phyloP scores from a whole-genome alignment of 2,113 vertebrate genomes.

The Chlorocebus sabaeus region DNA sequence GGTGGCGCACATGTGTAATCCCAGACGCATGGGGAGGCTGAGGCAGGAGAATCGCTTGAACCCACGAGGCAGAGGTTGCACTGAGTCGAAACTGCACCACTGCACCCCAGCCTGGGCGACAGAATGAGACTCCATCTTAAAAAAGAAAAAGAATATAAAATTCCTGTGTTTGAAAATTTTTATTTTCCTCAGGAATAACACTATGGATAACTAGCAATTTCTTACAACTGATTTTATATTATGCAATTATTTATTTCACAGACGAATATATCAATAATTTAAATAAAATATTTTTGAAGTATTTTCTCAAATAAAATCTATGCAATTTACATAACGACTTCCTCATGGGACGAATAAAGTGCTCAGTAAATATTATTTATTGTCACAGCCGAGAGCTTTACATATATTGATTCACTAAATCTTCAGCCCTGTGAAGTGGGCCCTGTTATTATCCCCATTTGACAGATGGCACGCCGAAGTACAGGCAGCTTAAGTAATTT shows the following conservation, averaged over 20 bases:
- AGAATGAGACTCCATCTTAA: too few relatives aligned
- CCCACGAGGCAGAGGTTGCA: too few relatives aligned
- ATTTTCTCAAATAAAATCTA: not conserved
- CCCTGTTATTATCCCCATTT: too few relatives aligned
- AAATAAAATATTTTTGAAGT: not conserved
- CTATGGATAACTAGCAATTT: not conserved
- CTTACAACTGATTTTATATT: not conserved
- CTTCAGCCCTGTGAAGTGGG: too few relatives aligned
- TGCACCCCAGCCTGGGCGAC: too few relatives aligned
- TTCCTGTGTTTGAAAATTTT: not conserved
- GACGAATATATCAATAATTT: not conserved
- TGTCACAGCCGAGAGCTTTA: not conserved
- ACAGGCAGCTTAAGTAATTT: not conserved
- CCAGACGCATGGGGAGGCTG: too few relatives aligned
- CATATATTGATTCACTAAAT: accelerated
- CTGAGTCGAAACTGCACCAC: too few relatives aligned
- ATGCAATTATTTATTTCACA: not conserved
- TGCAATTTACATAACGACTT: not conserved
- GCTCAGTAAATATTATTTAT: not conserved
- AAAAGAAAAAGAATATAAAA: too few relatives aligned
- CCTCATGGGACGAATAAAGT: not conserved
- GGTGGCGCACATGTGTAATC: too few relatives aligned
- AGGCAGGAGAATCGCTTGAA: too few relatives aligned
- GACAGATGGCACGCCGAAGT: not conserved
- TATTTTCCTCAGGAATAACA: not conserved